Base-by-base conservation (phyloP, 2,888 invertebrate genomes). In the Lathronympha strigana region DNA sequence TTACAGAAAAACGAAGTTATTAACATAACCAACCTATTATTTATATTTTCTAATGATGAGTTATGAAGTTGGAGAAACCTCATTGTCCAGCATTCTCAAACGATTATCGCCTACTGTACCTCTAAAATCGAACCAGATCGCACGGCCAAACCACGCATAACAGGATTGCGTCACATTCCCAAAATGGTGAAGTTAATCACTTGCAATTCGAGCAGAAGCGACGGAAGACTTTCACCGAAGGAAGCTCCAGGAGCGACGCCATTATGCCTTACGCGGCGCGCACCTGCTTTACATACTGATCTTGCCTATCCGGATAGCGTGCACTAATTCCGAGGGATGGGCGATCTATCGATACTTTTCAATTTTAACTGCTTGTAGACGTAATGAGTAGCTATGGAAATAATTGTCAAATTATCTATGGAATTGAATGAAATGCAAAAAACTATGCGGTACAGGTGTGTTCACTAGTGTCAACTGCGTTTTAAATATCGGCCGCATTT, bases 211-310 rank as follows among this genome's bases (percentile, higher is more conserved):
- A 63, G 69, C 61, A 63, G 73, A 73, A 70, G 72, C 72, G 69
- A 57, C 71, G 69, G 75, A 81, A 79, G 74, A 80, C 87, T 88
- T 88, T 90, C 88, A 84, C 85, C 81, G 68, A 75, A 80, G 81
- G 82, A 82, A 84, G 79, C 77, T 78, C 79, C 81, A 78, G 76
- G 75, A 80, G 80, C 77, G 68, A 74, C 72, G 72, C 79, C 81
- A 86, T 88, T 87, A 87, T 71, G 76, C 86, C 88, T 80, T 86
- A 84, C 81, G 77, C 72, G 82, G 83, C 63, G 61, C 80, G 83
- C 84, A 85, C 86, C 86, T 88, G 81, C 76, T 91, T 90, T 86
- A 88, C 89, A 89, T 88, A 88, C 86, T 83, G 82, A 87, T 86
- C 88, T 86, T 79, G 83, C 80, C 78, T 78, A 76, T 82, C 82